phyloP scores from a whole-genome alignment of 1,140 invertebrate species.

The Drosophila pruinosa region DNA sequence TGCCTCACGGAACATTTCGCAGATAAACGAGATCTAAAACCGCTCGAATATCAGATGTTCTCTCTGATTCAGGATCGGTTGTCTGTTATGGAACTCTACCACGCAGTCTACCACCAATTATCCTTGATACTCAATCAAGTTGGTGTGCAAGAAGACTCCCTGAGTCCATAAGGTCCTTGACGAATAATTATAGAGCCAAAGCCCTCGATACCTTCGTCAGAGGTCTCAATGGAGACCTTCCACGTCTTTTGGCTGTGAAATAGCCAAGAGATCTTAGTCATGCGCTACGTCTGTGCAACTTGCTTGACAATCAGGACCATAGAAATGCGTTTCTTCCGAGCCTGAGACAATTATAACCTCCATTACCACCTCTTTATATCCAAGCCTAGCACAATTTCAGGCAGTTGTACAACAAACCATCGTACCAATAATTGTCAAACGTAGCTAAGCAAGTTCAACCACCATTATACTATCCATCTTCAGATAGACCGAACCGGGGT shows the following conservation, averaged over 20 bases:
- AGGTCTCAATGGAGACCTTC: conserved; percentile 10
- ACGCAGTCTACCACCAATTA: too few species aligned
- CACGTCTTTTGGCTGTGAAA: conserved; percentile 12
- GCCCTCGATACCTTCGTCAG: conserved; percentile 5
- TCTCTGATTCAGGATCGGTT: neutral
- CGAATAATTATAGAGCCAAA: neutral
- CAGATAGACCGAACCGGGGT: too few species aligned
- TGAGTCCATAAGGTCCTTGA: neutral
- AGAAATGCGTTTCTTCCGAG: neutral
- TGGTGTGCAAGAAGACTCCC: neutral
- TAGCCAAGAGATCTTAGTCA: conserved; percentile 11
- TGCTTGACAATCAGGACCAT: conserved; percentile 10
- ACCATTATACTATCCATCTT: too few species aligned
- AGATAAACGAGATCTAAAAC: neutral
- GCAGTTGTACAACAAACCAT: too few species aligned
- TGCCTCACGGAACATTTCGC: neutral
- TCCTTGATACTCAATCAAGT: conserved; percentile 1
- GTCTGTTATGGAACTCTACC: neutral
- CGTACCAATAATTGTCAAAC: too few species aligned
- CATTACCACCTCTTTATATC: neutral
- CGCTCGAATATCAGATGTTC: neutral
- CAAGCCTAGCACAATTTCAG: neutral
- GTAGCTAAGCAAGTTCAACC: too few species aligned
- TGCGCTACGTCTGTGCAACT: neutral
- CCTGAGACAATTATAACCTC: neutral